phyloP scores from a whole-genome alignment of 1,140 invertebrate genomes.

The Drosophila mayri region DNA sequence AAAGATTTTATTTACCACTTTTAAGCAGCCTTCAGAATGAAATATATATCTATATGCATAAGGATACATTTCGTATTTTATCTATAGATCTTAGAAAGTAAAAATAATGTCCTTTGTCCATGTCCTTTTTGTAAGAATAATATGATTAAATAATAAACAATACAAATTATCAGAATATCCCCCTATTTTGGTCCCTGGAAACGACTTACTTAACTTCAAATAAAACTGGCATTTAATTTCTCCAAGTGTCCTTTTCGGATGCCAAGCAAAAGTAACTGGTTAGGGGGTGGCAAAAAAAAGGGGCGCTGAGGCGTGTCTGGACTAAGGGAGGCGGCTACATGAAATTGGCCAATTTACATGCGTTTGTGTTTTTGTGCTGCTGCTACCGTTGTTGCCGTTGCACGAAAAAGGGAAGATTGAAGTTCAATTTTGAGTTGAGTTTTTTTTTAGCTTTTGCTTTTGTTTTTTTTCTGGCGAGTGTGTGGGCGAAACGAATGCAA shows the following conservation, averaged over 20 bases:
- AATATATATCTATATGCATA: no score
- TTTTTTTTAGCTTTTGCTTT: neutral
- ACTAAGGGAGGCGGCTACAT: slow-evolving; percentile 46
- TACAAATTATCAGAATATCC: no score
- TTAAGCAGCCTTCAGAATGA: no score
- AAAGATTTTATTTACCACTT: no score
- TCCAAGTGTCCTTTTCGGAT: slow-evolving; percentile 5
- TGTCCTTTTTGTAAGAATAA: no score
- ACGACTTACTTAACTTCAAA: no score
- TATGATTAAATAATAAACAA: no score
- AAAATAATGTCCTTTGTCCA: no score
- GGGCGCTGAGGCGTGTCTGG: slow-evolving; percentile 23
- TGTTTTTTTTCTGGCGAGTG: slow-evolving; percentile 14
- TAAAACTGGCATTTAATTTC: neutral
- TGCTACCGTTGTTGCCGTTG: slow-evolving; percentile 31
- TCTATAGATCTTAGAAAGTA: no score
- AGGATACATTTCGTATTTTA: no score
- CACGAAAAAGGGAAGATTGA: slow-evolving; percentile 56
- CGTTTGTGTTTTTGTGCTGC: slow-evolving; percentile 63
- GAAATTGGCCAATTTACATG: slow-evolving; percentile 80
- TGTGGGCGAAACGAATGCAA: slow-evolving; percentile 59
- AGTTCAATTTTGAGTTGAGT: slow-evolving; percentile 62
- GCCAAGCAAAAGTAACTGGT: slow-evolving; percentile 18
- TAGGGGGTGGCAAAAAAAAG: neutral
- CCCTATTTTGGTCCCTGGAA: no score